Evolutionary conservation across 2,888 invertebrate genomes (phyloP).

Genomic region (Caenorhabditis virilis): DNA sequence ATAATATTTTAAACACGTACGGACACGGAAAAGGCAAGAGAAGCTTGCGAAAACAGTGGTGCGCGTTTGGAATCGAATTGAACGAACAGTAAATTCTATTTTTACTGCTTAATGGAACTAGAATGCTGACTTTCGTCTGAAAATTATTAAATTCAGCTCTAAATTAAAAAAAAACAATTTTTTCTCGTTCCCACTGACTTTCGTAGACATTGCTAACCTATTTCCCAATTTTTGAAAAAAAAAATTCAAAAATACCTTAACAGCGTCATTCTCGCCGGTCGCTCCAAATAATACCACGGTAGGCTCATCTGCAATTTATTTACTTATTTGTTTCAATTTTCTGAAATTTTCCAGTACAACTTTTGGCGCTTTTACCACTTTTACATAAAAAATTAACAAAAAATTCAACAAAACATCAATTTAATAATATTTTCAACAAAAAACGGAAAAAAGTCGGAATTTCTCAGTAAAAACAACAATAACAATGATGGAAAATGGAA

Average conservation of each 20-base stretch:
- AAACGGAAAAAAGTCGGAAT: slow-evolving; percentile 8
- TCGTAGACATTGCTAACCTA: too few species aligned
- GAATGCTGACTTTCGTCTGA: too few species aligned
- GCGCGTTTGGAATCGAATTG: too few species aligned
- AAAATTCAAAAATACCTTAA: slow-evolving; percentile 7
- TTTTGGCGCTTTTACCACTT: background rate
- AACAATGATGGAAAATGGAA: too few species aligned
- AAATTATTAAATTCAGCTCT: background rate
- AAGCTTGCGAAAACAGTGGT: too few species aligned
- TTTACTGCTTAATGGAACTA: too few species aligned
- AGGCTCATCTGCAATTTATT: slow-evolving; percentile 23
- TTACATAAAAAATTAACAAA: background rate
- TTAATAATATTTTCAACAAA: slow-evolving; percentile 4
- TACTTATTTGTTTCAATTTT: background rate
- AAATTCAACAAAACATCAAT: background rate
- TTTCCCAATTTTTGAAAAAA: background rate
- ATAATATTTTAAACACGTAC: too few species aligned
- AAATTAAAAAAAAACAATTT: background rate
- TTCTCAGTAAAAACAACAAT: background rate
- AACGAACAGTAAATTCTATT: too few species aligned
- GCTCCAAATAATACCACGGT: slow-evolving; percentile 40
- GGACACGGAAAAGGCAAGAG: too few species aligned
- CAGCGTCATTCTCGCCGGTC: slow-evolving; percentile 35
- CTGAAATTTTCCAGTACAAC: background rate
- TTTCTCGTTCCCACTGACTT: background rate